phyloP scores from a whole-genome alignment of 2,888 invertebrate genomes.

The Brenthis hecate region DNA sequence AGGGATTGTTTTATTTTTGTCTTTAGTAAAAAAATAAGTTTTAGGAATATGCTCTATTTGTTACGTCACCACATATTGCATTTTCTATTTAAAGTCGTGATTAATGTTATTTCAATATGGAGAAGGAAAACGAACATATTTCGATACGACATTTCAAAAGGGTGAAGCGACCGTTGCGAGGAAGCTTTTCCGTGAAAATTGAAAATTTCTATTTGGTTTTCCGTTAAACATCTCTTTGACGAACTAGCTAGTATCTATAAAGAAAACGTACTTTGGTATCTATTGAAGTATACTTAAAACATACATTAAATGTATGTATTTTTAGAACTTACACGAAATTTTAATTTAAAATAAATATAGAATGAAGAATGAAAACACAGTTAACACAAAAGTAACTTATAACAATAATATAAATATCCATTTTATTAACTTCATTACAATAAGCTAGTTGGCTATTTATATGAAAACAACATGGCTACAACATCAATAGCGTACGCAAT shows the following conservation, averaged over 20 bases:
- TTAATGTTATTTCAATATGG: constrained; percentile 21
- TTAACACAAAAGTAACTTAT: not conserved
- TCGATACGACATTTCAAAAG: constrained; percentile 46
- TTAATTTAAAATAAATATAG: not conserved
- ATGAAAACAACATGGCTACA: constrained; percentile 8
- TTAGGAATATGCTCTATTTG: too few species aligned
- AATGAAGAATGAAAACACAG: too few species aligned
- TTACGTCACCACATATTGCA: not conserved
- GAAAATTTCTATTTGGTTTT: constrained; percentile 77
- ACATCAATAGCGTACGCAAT: constrained; percentile 21
- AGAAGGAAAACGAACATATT: constrained; percentile 50
- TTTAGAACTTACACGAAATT: not conserved
- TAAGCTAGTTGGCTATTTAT: not conserved
- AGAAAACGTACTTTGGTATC: constrained; percentile 50
- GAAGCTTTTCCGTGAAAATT: constrained; percentile 71
- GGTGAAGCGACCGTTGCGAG: constrained; percentile 44
- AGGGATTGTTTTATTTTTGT: too few species aligned
- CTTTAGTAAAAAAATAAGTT: too few species aligned
- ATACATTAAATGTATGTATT: constrained; percentile 18
- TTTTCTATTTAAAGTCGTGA: constrained; percentile 10
- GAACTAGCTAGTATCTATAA: constrained; percentile 40
- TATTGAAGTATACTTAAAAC: constrained; percentile 43
- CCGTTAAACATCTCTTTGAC: constrained; percentile 67
- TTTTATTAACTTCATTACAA: not conserved
- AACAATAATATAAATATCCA: not conserved